These are phyloP conservation scores for Philaethria dido DNA, from an alignment of 2,888 invertebrate species.

Conservation along the genomic window DNA sequence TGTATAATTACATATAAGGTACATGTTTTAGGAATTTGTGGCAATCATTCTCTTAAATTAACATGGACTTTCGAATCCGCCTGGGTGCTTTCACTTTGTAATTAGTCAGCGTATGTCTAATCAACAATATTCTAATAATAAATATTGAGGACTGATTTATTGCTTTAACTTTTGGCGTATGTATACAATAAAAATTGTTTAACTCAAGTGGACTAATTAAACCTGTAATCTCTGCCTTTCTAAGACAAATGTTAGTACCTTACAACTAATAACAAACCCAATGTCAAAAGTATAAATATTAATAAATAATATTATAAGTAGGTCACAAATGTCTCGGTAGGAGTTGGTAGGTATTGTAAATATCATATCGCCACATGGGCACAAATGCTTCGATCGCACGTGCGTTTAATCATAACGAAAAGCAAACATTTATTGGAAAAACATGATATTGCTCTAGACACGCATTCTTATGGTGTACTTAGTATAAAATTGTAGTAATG, in stretches of 20 bases:
- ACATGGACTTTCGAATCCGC: neutral
- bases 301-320: slow-evolving; percentile 38
- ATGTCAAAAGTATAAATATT: slow-evolving; percentile 21
- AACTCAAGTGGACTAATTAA: neutral
- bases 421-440: slow-evolving; percentile 58
- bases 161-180: neutral
- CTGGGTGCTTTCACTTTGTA: neutral
- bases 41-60: neutral
- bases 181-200: neutral
- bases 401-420: slow-evolving; percentile 69
- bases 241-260: no score
- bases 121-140: neutral
- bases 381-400: slow-evolving; percentile 58
- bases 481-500: no score
- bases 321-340: slow-evolving; percentile 39
- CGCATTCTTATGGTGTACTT: neutral
- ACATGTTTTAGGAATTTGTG: neutral
- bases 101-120: neutral
- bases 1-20: neutral
- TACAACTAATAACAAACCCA: no score
- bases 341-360: slow-evolving; percentile 44
- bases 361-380: slow-evolving; percentile 46
- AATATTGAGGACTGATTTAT: neutral
- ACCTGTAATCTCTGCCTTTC: neutral
- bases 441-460: slow-evolving; percentile 37